phyloP scores from a whole-genome alignment of 1,140 invertebrate genomes.

The Hetaerina americana region DNA sequence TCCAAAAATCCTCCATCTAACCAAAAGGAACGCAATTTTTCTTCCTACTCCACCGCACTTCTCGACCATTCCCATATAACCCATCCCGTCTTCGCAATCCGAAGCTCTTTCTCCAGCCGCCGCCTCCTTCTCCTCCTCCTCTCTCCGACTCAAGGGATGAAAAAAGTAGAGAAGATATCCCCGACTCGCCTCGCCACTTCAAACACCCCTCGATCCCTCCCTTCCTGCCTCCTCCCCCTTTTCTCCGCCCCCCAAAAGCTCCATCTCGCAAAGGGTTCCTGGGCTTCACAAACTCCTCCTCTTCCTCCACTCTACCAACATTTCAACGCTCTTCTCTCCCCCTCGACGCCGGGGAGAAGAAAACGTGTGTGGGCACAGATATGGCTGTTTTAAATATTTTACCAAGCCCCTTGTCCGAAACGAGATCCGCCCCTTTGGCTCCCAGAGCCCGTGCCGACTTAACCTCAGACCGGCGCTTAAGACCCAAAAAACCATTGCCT shows the following conservation, averaged over 20 bases:
- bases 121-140: too few relatives aligned
- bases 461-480: neutral
- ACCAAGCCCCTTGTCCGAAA: neutral
- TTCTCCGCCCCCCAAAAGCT: too few relatives aligned
- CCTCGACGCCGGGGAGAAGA: too few relatives aligned
- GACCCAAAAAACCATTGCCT: neutral
- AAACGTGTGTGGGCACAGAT: neutral
- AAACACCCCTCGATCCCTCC: neutral
- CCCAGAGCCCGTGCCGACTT: neutral
- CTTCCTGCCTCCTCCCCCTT: neutral
- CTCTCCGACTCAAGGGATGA: too few relatives aligned
- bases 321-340: neutral
- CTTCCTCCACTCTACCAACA: neutral
- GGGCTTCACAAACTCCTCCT: too few relatives aligned
- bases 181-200: neutral
- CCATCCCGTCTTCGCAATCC: neutral
- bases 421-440: neutral
- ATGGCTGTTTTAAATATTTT: conserved; percentile 1
- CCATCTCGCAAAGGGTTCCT: too few relatives aligned
- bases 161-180: too few relatives aligned
- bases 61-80: neutral
- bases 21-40: neutral
- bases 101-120: neutral
- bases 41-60: too few relatives aligned
- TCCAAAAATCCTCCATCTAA: neutral